Evolutionary conservation across 2,113 vertebrate genomes (phyloP).

Genomic region (Entosphenus tridentatus): DNA sequence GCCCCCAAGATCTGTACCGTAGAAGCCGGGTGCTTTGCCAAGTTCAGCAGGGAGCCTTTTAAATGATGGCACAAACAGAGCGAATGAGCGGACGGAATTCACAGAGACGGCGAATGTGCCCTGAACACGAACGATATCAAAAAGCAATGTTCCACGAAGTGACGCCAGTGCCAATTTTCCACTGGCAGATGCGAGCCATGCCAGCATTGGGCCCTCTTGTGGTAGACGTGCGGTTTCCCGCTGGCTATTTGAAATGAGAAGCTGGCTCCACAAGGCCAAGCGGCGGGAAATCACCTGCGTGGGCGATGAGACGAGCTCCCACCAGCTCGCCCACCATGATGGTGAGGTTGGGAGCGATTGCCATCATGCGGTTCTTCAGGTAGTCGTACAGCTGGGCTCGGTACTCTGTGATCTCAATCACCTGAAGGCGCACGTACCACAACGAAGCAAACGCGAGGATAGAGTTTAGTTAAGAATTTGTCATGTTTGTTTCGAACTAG

Average conservation of each 20-base stretch:
- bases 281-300: slow-evolving; percentile 39
- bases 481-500: too few species aligned
- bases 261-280: too few species aligned
- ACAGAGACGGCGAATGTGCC: not conserved
- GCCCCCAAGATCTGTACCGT: slow-evolving; percentile 90
- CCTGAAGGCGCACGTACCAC: slow-evolving; percentile 23
- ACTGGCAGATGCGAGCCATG: too few species aligned
- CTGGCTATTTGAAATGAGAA: too few species aligned
- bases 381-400: slow-evolving; percentile 83
- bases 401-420: slow-evolving; percentile 84
- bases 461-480: not conserved
- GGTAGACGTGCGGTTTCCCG: too few species aligned
- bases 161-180: too few species aligned
- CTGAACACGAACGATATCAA: too few species aligned
- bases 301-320: slow-evolving; percentile 76
- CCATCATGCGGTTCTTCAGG: slow-evolving; percentile 94
- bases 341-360: slow-evolving; percentile 84
- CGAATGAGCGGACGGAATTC: not conserved
- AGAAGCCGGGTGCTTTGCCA: slow-evolving; percentile 90
- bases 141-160: too few species aligned
- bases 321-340: slow-evolving; percentile 90
- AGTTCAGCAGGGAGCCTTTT: slow-evolving; percentile 69
- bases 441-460: not conserved
- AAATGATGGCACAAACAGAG: too few species aligned
- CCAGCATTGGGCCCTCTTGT: too few species aligned